Evolutionary conservation across 2,113 vertebrate species (phyloP).

Genomic region (Caranx melampygus): DNA sequence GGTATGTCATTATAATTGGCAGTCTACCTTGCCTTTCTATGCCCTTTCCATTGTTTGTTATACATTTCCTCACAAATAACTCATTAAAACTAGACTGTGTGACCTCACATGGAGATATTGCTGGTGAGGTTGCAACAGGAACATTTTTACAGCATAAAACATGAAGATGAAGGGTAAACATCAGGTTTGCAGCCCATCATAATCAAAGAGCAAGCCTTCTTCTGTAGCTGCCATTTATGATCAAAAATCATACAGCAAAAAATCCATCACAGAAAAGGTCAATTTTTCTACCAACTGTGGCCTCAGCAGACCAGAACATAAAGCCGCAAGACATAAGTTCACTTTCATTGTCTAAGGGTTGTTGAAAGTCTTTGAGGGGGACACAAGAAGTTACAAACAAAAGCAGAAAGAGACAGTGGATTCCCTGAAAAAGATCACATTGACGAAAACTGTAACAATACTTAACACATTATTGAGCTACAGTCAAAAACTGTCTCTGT

Average conservation of each 20-base stretch:
- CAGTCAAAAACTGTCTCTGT: background rate
- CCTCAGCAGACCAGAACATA: slow-evolving; percentile 40
- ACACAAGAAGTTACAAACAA: background rate
- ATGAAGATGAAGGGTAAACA: background rate
- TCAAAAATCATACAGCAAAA: slow-evolving; percentile 48
- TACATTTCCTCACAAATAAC: slow-evolving; percentile 19
- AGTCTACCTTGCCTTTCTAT: background rate
- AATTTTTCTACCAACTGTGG: slow-evolving; percentile 26
- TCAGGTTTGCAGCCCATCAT: slow-evolving; percentile 19
- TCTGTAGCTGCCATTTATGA: slow-evolving; percentile 47
- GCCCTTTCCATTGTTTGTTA: slow-evolving; percentile 21
- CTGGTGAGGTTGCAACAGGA: background rate
- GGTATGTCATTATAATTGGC: slow-evolving; percentile 24
- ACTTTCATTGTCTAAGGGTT: slow-evolving; percentile 8
- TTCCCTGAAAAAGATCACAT: background rate
- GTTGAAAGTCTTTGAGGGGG: slow-evolving; percentile 3
- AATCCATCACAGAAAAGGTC: slow-evolving; percentile 47
- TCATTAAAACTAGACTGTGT: slow-evolving; percentile 16
- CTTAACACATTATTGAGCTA: background rate
- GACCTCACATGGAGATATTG: slow-evolving; percentile 7
- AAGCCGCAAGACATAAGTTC: slow-evolving; percentile 19
- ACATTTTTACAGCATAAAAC: slow-evolving; percentile 25
- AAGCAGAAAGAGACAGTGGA: background rate
- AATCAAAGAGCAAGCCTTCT: slow-evolving; percentile 30
- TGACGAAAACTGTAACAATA: too few relatives aligned